Evolutionary conservation across 2,797 vertebrate genomes (phyloP), one percentile per base, ranked within the genome.

Genomic region (Pteropus rufus): DNA sequence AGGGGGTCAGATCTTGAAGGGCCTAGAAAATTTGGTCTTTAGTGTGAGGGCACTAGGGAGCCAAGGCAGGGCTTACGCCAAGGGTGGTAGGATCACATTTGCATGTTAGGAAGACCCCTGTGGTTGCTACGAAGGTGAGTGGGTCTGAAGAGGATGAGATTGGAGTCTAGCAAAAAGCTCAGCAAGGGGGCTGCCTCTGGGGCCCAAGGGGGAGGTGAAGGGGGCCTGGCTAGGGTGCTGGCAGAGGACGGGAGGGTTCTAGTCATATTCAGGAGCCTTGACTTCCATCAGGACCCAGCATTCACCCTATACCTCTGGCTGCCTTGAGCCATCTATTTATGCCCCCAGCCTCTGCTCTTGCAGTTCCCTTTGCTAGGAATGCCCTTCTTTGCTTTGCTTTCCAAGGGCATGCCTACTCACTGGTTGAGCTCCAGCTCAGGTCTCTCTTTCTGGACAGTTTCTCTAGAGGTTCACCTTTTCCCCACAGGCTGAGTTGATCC

Each of bases 321-420:
- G 44, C n/a, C 3, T 10, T 2, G n/a, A 62, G 5, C 29, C 65
- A 46, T n/a, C 76, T 10, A 1, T 5, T 29, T 11, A 2, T 1
- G 15, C 75, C n/a, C 75, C 19, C 11, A 54, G 44, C 24, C 69
- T 41, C 36, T 29, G 21, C 58, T 60, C 15, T 56, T 85, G 34
- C 58, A 77, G n/a, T 81, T 6, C 39, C 29, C 41, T 15, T 46
- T 75, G 12, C 65, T 2, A 21, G 62, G 10, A 67, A 75, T 9
- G 34, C 34, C 39, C 29, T 44, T 86, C 69, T 60, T 12, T 12
- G 8, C 58, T 19, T 15, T 34, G 16, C n/a, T 14, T 26, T 14
- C 10, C 16, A 3, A 44, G 41, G n/a, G 36, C 46, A 6, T 26
- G 21, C 58, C 41, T 18, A 9, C 24, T 49, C 19, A 26, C 23